A percentile compares a stretch with the other conserved stretches of the same genome.
Conservation (phyloP, 2,113 vertebrate species). For the Myotis davidii region DNA sequence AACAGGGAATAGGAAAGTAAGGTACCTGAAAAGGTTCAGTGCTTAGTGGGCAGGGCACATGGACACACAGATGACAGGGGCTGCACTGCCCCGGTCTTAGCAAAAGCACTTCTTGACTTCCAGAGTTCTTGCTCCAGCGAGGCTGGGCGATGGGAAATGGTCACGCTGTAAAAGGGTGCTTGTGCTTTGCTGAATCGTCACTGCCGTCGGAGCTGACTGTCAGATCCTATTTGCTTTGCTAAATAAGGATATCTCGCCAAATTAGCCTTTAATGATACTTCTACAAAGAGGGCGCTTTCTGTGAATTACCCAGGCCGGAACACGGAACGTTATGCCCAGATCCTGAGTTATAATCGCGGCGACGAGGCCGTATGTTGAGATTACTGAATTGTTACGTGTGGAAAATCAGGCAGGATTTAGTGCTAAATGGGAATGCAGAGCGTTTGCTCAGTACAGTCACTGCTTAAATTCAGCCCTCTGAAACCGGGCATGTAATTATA, state of each 20-base stretch:
- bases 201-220: not conserved
- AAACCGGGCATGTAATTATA: conserved; percentile 33
- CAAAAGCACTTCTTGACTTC: conserved; percentile 6
- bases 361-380: not conserved
- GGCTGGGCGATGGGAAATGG: not conserved
- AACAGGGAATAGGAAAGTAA: not conserved
- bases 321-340: not conserved
- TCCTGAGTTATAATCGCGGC: not conserved
- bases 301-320: conserved; percentile 51
- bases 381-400: not conserved
- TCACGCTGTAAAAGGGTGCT: conserved; percentile 35
- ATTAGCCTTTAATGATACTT: conserved; percentile 65
- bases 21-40: not conserved
- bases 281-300: conserved; percentile 52
- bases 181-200: conserved; percentile 48
- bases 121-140: not conserved
- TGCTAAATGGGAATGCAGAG: conserved; percentile 33
- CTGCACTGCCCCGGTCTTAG: not conserved
- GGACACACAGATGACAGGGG: not conserved
- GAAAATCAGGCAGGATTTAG: conserved; percentile 27
- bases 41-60: not conserved
- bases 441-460: conserved; percentile 5
- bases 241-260: conserved; percentile 65
- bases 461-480: conserved; percentile 10
- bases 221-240: conserved; percentile 68